Base-by-base conservation (phyloP, 2,797 vertebrate genomes). In the Chelon labrosus region DNA sequence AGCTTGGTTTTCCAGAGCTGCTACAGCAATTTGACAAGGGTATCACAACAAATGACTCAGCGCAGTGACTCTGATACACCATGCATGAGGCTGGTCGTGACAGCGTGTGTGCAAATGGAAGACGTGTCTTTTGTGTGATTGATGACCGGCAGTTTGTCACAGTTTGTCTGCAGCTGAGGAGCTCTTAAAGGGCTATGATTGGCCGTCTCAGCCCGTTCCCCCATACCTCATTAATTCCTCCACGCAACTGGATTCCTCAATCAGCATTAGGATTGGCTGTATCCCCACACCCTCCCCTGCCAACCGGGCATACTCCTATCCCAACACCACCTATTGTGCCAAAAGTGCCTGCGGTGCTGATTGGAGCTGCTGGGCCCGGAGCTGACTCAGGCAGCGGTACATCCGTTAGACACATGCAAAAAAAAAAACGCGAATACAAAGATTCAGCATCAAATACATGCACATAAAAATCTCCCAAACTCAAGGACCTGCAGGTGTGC, bases 141-240 rank as follows among this genome's bases (percentile, higher is more conserved):
- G 91, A 94, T 92, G 79, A 75, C 66, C 64, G 53, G 62, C 78
- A 70, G 58, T 89, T 79, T 85, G 79, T 83, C 85, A 75, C 85
- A 86, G 82, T 79, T 87, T 86, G 82, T 79, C 67, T n/a, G 83
- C 80, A 75, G 70, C 81, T 57, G 68, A 71, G 79, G 56, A 69
- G 80, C 87, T 88, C 81, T 80, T 86, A 82, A 85, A 80, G 65
- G 60, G 55, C 69, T 46, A 65, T 82, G 85, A 93, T 91, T 87
- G 86, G 88, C 86, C 88, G 74, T 73, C 73, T 84, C 83, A 47
- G 60, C 80, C 83, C 31, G 56, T 68, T 68, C 73, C 20, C 64
- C 63, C 72, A 85, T 47, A 86, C 89, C 86, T 91, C 89, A 91
- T 94, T 92, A 92, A 91, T 90, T 90, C 78, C 75, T 81, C 81